Evolutionary conservation across 2,113 vertebrate species (phyloP), one percentile per base, ranked within the genome.

Genomic region (Ptychochromis oligacanthus): DNA sequence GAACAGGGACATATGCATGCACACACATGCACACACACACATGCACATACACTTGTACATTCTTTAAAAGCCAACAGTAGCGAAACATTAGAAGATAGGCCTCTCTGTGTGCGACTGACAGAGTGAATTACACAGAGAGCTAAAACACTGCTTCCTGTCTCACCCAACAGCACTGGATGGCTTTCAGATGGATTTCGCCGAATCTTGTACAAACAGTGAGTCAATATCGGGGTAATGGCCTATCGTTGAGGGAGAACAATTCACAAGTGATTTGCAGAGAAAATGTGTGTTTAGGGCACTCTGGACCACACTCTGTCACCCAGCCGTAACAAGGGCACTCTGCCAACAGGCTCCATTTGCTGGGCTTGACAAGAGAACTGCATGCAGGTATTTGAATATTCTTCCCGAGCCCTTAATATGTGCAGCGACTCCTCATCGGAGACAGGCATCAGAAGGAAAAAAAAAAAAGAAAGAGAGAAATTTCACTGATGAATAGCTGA

Each of bases 141-240:
- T 87, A 91, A 93, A 94, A 90, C 88, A 89, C 88, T 20, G 82
- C 87, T 93, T 90, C 90, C 89, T 75, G 90, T 91, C 91, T 91
- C 84, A 12, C 80, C 85, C 90, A 89, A 87, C 79, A 85, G 87
- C 77, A 2, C 79, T 80, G 75, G 88, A 92, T 86, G 89, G 89
- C 88, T 94, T 93, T 93, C 91, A 91, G 93, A 93, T 93, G 91
- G 92, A 92, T 94, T 92, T 85, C 22, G 11, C 49, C 1, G 81
- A 91, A 91, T 91, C 92, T 80, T 89, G 90, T 85, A 88, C 88
- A 92, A 94, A 94, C 91, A 89, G 55, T 6, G 88, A 91, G 92
- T 95, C 93, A 89, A 93, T 94, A 93, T 87, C 34, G 58, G 82
- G 81, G 80, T 92, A 93, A 93, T 93, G 87, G 93, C 83, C 82